Evolutionary conservation across 2,113 vertebrate species (phyloP), one percentile per base, ranked within the genome.

Genomic region (Tychaedon coryphoeus): DNA sequence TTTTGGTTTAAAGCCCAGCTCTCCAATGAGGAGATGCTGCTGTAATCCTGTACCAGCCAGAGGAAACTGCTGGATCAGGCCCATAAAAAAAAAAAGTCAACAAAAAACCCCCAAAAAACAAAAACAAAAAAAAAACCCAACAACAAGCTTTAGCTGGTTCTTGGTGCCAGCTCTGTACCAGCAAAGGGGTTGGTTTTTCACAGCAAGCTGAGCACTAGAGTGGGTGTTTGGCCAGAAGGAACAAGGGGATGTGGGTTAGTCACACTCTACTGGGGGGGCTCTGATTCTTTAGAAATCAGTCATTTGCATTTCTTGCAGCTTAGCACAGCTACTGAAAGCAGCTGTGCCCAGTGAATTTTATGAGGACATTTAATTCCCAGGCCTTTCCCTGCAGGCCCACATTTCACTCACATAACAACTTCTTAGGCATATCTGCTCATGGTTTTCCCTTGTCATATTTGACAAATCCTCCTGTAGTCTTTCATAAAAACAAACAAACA

Each of bases 271-370:
- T 1, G 3, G 33, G 61, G 36, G 61, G 36, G n/a, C 62, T 86
- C 66, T 74, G 43, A 3, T 47, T 66, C 77, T 76, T 69, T 36
- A 60, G 40, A 76, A 83, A 90, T 48, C 34, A 80, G 43, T 80
- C 31, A 83, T 90, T 92, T 64, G 36, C 85, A 80, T 93, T 97
- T 95, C 67, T 71, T 86, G 57, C 40, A 94, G 88, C 48, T 92
- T 67, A 94, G 60, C 36, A 60, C 22, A 66, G 70, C 31, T 66
- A 56, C 67, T 70, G 82, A 80, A 81, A 66, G 67, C 71, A 92
- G 79, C 79, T 93, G 57, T 90, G 67, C 58, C 72, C 33, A 28
- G 42, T 33, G 57, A 88, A 82, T 86, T 93, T 92, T 79, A 70
- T 71, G 81, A 67, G 74, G 69, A 60, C 34, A 33, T 75, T 91